Evolutionary conservation across 1,140 invertebrate species (phyloP).

Genomic region (Drosophila lacertosa): DNA sequence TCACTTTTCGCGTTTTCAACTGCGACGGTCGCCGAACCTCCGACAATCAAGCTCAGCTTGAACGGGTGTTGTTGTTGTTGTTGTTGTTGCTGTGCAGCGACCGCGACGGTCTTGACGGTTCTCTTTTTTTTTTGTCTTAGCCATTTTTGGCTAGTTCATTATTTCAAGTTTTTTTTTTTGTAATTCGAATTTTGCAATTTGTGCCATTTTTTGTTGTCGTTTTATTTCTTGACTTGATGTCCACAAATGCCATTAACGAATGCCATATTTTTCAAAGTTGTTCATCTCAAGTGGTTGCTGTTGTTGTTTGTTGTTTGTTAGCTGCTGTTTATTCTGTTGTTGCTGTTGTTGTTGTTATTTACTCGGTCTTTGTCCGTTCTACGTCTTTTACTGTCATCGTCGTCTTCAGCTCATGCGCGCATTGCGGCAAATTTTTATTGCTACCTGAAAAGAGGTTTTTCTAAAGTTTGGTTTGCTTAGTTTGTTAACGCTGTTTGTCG

Average conservation of each 20-base stretch:
- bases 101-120: slow-evolving; percentile 47
- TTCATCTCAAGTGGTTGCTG: slow-evolving; percentile 15
- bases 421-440: slow-evolving; percentile 25
- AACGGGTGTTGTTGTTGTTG: slow-evolving; percentile 30
- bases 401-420: slow-evolving; percentile 22
- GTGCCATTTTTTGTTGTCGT: slow-evolving; percentile 37
- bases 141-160: slow-evolving; percentile 5
- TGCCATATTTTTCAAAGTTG: slow-evolving; percentile 11
- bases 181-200: slow-evolving; percentile 41
- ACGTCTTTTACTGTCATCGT: background rate
- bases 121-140: slow-evolving; percentile 40
- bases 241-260: slow-evolving; percentile 14
- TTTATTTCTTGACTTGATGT: slow-evolving; percentile 17
- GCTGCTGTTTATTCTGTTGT: background rate
- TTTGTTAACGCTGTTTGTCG: background rate
- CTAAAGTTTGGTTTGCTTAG: background rate
- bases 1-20: slow-evolving; percentile 54
- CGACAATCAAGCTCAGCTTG: slow-evolving; percentile 43
- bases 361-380: slow-evolving; percentile 10
- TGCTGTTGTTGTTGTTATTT: slow-evolving; percentile 4
- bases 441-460: background rate
- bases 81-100: slow-evolving; percentile 31
- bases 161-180: slow-evolving; percentile 14
- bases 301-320: background rate
- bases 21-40: slow-evolving; percentile 42